A percentile compares a stretch with the other conserved stretches of the same genome.
Evolutionary conservation across 2,113 vertebrate species (phyloP).

Genomic region (Plestiodon gilberti): DNA sequence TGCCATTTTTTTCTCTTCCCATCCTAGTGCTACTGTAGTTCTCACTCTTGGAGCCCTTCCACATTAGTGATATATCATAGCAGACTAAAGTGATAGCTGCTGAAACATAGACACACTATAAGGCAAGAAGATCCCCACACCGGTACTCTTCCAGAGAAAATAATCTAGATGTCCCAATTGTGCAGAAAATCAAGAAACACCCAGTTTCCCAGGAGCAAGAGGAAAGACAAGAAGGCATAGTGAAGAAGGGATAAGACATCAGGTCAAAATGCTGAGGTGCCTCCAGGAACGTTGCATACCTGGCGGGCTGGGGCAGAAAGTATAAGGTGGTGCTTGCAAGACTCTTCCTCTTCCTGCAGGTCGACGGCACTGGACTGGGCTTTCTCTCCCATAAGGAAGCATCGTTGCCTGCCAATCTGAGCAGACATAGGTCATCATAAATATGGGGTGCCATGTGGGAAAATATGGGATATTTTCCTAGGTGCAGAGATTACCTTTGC

Average conservation of each 20-base stretch:
- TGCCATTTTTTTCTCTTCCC: neutral
- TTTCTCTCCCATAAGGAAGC: slow-evolving; percentile 55
- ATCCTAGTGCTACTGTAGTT: neutral
- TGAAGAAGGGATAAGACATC: neutral
- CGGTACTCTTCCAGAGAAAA: accelerated
- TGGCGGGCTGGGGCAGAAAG: slow-evolving; percentile 73
- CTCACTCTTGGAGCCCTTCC: neutral
- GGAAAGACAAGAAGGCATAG: neutral
- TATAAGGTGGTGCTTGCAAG: slow-evolving; percentile 49
- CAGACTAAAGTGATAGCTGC: neutral
- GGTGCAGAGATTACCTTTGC: neutral
- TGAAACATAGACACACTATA: accelerated
- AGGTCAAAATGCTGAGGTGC: neutral
- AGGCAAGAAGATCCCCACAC: too few relatives aligned
- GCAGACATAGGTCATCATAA: neutral
- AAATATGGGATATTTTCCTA: too few relatives aligned
- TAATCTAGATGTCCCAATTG: neutral
- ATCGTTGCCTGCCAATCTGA: slow-evolving; percentile 30
- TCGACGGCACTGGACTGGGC: slow-evolving; percentile 47
- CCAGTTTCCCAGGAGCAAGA: too few relatives aligned
- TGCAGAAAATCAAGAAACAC: neutral
- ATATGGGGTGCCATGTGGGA: neutral
- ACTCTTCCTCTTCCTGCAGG: slow-evolving; percentile 35
- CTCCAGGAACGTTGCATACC: slow-evolving; percentile 57
- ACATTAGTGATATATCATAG: neutral